phyloP scores from a whole-genome alignment of 2,113 vertebrate species.

The Actenoides hombroni region DNA sequence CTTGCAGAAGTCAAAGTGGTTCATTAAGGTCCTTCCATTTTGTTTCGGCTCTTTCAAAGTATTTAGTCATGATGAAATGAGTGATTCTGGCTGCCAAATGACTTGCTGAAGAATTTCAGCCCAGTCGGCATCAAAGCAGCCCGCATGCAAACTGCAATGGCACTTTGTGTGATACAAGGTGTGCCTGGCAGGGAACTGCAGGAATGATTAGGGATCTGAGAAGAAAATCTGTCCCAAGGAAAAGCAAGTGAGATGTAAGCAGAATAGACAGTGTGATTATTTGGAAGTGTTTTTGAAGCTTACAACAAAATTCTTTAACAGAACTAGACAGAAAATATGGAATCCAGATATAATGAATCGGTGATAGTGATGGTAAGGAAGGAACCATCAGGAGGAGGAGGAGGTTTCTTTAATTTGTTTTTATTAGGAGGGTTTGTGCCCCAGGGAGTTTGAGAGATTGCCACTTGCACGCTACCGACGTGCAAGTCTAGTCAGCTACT shows the following conservation, averaged over 20 bases:
- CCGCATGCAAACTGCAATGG: background rate
- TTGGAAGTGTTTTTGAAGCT: background rate
- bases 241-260: background rate
- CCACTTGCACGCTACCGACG: accelerated
- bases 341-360: background rate
- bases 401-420: background rate
- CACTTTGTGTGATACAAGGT: background rate
- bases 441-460: background rate
- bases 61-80: slow-evolving; percentile 61
- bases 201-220: background rate
- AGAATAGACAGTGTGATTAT: background rate
- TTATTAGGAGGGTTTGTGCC: background rate
- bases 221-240: background rate
- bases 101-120: slow-evolving; percentile 66
- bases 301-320: background rate
- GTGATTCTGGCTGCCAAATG: slow-evolving; percentile 66
- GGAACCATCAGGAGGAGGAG: background rate
- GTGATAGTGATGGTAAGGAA: background rate
- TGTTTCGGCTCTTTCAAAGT: slow-evolving; percentile 49
- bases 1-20: slow-evolving; percentile 49
- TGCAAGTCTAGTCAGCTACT: background rate
- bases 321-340: background rate
- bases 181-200: background rate
- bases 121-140: slow-evolving; percentile 38
- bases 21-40: slow-evolving; percentile 63